phyloP scores from a whole-genome alignment of 2,113 vertebrate species.

The Fregata magnificens region DNA sequence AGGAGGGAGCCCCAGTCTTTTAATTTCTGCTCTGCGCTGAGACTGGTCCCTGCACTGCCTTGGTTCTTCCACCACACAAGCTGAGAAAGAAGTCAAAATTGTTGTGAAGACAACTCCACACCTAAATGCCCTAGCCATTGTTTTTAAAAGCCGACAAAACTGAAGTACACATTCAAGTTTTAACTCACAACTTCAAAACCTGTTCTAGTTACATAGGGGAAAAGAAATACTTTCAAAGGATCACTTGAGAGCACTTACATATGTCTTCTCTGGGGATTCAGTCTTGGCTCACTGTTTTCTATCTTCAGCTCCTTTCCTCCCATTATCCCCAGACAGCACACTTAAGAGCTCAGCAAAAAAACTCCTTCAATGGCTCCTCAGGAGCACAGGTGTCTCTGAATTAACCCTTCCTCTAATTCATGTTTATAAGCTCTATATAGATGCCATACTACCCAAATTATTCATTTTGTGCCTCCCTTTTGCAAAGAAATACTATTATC shows the following conservation, averaged over 20 bases:
- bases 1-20: not conserved
- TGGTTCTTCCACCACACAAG: not conserved
- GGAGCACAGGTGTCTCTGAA: not conserved
- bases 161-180: not conserved
- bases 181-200: not conserved
- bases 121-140: no score
- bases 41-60: not conserved
- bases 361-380: not conserved
- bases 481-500: not conserved
- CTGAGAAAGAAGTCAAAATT: not conserved
- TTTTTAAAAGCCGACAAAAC: not conserved
- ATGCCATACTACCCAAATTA: fast-evolving
- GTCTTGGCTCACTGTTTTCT: not conserved
- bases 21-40: not conserved
- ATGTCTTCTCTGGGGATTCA: not conserved
- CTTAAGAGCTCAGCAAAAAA: not conserved
- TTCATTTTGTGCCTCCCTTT: not conserved
- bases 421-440: no score
- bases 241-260: not conserved
- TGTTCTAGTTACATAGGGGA: not conserved
- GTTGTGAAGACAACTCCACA: not conserved
- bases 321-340: not conserved
- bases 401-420: not conserved
- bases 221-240: not conserved
- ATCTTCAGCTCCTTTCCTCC: not conserved